Base-by-base conservation (phyloP, 1,140 invertebrate genomes). In the Piezodorus guildinii region DNA sequence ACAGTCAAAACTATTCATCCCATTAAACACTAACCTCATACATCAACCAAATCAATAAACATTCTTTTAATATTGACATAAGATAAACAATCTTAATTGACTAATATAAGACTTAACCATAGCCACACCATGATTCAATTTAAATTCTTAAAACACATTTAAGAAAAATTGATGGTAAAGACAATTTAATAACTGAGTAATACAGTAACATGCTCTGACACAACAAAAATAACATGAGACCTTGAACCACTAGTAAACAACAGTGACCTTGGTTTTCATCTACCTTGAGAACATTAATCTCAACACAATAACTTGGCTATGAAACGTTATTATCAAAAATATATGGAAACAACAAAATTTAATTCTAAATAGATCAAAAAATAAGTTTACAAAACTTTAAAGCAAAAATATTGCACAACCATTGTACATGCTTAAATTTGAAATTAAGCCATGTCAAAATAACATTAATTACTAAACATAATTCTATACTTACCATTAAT, bases 161-260 rank as follows among this genome's bases (percentile, higher is more conserved):
- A 49, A 30, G 3, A 17, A 51, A 46, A 46, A 17, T 21, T 1
- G 5, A 62, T n/a, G 17, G 60, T 12, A 64, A 66, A 30, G 46
- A 46, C 25, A 39, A 16, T 17, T 54, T 54, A 62, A 51, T 59
- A 67, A 61, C 17, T 5, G 61, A 67, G 60, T 45, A 45, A 43
- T 66, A 66, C n/a, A 65, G n/a, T 52, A 39, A 54, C 43, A 65
- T 52, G 46, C 17, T 21, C 58, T 27, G 52, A 56, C 23, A 56
- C 58, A 62, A 62, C 51, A 65, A 66, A 59, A 66, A 66, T 63
- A 66, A 63, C 19, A 63, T 17, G 23, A 58, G 62, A 23, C 66
- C 66, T 67, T 67, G 66, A 67, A 67, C 66, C 62, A 34, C 60
- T 49, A 62, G 66, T 67, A 67, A 67, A 67, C 66, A 67, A 63